Evolutionary conservation across 2,888 invertebrate genomes (phyloP).

Genomic region (Stratiomys singularior): DNA sequence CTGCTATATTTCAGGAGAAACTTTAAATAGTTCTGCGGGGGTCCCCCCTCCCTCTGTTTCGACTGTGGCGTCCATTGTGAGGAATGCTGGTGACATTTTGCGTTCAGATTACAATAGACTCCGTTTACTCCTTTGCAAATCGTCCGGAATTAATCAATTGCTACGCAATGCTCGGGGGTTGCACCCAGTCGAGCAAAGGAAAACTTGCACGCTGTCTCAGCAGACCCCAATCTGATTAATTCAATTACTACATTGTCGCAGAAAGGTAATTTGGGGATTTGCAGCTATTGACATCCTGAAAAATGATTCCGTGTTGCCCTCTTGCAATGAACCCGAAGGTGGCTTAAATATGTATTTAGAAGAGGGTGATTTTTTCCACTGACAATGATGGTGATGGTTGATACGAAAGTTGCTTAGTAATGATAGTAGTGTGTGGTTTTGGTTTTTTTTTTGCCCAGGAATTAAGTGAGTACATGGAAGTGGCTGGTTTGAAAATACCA

Average conservation of each 20-base stretch:
- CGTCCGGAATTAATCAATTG: constrained; percentile 41
- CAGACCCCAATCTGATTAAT: constrained; percentile 37
- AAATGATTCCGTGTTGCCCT: constrained; percentile 34
- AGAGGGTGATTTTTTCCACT: constrained; percentile 21
- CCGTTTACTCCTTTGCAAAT: constrained; percentile 31
- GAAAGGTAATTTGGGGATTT: constrained; percentile 41
- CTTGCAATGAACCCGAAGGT: constrained; percentile 22
- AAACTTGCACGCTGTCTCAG: constrained; percentile 2
- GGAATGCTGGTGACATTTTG: constrained; percentile 36
- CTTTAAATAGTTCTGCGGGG: constrained; percentile 20
- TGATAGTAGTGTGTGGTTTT: constrained; percentile 26
- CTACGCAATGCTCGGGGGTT: constrained; percentile 26
- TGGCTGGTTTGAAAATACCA: constrained; percentile 13
- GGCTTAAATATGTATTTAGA: constrained; percentile 7
- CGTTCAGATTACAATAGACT: constrained; percentile 25
- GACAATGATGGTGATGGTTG: background rate
- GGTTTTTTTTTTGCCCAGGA: background rate
- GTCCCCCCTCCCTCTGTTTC: too few relatives aligned
- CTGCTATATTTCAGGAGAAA: constrained; percentile 1
- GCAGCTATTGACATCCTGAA: constrained; percentile 42
- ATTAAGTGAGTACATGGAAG: constrained; percentile 12
- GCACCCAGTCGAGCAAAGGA: background rate
- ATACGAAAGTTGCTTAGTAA: too few relatives aligned
- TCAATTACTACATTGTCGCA: constrained; percentile 43
- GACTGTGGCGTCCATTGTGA: constrained; percentile 1